These are phyloP conservation scores for Drosophila pectinifera DNA, from an alignment of 1,140 invertebrate genomes.

Conservation along the genomic window DNA sequence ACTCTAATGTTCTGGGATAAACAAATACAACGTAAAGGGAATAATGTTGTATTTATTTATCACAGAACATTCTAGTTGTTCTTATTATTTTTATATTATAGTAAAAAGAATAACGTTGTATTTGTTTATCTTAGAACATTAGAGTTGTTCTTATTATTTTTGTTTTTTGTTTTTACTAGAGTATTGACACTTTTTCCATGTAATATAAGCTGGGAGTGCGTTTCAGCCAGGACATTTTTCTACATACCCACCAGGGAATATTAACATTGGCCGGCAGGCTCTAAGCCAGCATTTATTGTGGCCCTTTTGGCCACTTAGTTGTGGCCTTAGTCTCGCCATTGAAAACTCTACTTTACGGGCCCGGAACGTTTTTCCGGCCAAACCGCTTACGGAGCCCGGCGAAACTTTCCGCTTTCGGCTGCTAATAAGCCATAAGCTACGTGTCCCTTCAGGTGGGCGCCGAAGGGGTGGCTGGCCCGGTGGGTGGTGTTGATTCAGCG, in stretches of 20 bases:
- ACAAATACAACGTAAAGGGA: no score
- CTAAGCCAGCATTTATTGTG: conserved; percentile 1
- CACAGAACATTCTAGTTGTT: no score
- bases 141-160: no score
- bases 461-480: background rate
- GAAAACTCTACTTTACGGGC: conserved; percentile 31
- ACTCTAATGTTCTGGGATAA: no score
- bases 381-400: conserved; percentile 7
- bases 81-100: no score
- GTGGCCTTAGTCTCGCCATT: conserved; percentile 19
- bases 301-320: background rate
- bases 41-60: no score
- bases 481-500: background rate
- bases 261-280: background rate
- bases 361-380: conserved; percentile 26
- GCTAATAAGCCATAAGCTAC: conserved; percentile 58
- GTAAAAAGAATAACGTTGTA: no score
- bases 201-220: no score
- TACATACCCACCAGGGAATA: background rate
- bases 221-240: background rate
- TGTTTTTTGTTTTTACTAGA: no score
- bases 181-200: no score
- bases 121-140: no score
- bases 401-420: conserved; percentile 17
- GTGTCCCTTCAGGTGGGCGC: conserved; percentile 29